Base-by-base conservation (phyloP, 2,113 vertebrate species). In the Thalassoma bifasciatum region DNA sequence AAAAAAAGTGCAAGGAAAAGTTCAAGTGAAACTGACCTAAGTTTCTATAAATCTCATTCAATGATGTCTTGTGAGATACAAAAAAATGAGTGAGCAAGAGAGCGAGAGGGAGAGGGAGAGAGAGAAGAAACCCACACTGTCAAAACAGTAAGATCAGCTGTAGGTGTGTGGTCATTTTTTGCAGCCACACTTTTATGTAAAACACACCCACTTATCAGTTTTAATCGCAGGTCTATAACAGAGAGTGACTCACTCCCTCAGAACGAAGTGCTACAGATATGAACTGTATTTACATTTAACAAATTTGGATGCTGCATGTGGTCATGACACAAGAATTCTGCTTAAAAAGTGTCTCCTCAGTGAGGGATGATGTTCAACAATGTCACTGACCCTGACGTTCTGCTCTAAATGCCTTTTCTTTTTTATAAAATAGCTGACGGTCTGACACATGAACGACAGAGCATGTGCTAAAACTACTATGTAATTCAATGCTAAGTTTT, bases 151-250 rank as follows among this genome's bases (percentile, higher is more conserved):
- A 71, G 66, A 70, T 83, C 80, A 72, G 30, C 42, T 50, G 79
- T 84, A 81, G 84, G 86, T 89, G 81, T 83, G 52, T 82, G 86
- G 77, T 78, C 51, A 67, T 66, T 83, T 30, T 64, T 72, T 72
- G 57, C 40, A 74, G 67, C 75, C 19, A 23, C 51, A 51, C 40
- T 82, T 77, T 72, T 64, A 81, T 75, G 59, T 67, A 72, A 77
- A 89, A 82, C 79, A 49, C 65, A 71, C 75, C 83, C 69, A 84
- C 78, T 61, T 72, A 64, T 67, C 64, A 78, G 50, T 80, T 87
- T 56, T 77, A 82, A 82, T 85, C 52, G 82, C 40, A 60, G 52
- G 72, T 72, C 19, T 61, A 60, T 67, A 65, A 75, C 52, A 72
- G 42, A 70, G 22, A 75, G 54, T 63, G 50, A 77, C 42, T 88